These are phyloP conservation scores for Sapajus apella DNA, from an alignment of 2,113 vertebrate genomes.

Conservation along the genomic window DNA sequence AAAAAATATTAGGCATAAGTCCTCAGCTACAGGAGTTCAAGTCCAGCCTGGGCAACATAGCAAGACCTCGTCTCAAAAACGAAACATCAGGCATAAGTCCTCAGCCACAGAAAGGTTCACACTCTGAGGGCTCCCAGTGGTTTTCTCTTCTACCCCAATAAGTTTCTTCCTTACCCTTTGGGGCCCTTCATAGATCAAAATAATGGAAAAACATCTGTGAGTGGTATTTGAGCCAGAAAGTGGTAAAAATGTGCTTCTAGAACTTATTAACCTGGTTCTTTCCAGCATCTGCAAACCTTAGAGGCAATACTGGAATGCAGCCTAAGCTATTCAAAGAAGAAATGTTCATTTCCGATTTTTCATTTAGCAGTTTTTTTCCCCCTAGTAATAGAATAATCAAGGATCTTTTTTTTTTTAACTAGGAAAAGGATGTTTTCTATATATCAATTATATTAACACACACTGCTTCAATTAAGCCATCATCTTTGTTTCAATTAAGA, in stretches of 20 bases:
- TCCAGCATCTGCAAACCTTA: slow-evolving; percentile 38
- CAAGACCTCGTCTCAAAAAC: not conserved
- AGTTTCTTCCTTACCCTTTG: not conserved
- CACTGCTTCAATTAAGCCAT: slow-evolving; percentile 69
- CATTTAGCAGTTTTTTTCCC: slow-evolving; percentile 38
- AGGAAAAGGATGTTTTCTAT: slow-evolving; percentile 69
- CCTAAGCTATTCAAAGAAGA: slow-evolving; percentile 54
- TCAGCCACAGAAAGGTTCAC: not conserved
- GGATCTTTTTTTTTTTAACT: slow-evolving; percentile 27
- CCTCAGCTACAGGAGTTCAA: too few species aligned
- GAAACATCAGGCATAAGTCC: not conserved
- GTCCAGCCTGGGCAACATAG: too few species aligned
- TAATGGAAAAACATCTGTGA: slow-evolving; percentile 33
- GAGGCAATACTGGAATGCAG: slow-evolving; percentile 53
- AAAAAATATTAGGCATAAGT: too few species aligned
- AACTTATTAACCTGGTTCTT: slow-evolving; percentile 59
- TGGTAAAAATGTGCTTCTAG: slow-evolving; percentile 5
- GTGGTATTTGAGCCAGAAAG: slow-evolving; percentile 4
- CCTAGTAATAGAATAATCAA: slow-evolving; percentile 66
- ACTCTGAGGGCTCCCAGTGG: not conserved
- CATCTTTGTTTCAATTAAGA: slow-evolving; percentile 77
- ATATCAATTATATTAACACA: slow-evolving; percentile 73
- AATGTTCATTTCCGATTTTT: slow-evolving; percentile 61
- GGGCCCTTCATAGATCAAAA: slow-evolving; percentile 20
- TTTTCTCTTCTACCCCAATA: not conserved